Conservation (phyloP, 2,888 invertebrate species). For the Callimorpha dominula region DNA sequence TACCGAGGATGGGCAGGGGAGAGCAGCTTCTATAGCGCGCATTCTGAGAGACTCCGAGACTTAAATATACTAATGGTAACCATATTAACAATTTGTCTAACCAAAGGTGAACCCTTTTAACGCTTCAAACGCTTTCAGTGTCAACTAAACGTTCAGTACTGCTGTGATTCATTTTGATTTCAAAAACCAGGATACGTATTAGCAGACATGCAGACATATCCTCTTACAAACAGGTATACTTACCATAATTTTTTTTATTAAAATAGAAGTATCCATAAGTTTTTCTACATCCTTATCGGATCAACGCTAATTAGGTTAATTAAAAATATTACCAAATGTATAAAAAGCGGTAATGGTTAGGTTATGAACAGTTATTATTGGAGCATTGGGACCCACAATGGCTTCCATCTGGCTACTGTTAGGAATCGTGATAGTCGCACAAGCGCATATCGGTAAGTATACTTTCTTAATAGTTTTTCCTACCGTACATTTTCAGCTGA, state of each 20-base stretch:
- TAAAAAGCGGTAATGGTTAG: constrained; percentile 10
- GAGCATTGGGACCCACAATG: constrained; percentile 31
- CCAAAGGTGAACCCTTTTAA: too few relatives aligned
- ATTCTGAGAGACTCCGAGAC: too few relatives aligned
- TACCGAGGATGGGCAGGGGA: too few relatives aligned
- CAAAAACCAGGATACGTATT: too few relatives aligned
- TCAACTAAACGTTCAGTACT: too few relatives aligned
- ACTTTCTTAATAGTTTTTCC: background rate
- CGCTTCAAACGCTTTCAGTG: too few relatives aligned
- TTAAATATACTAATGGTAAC: too few relatives aligned
- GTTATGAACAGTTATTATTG: constrained; percentile 8
- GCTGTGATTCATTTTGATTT: too few relatives aligned
- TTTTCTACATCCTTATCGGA: constrained; percentile 2
- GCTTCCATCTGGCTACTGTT: constrained; percentile 41
- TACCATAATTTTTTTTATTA: background rate
- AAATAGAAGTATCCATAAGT: constrained; percentile 7
- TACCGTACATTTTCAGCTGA: background rate
- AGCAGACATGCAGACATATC: too few relatives aligned
- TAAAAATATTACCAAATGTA: constrained; percentile 16
- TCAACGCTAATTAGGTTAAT: constrained; percentile 19
- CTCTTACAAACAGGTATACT: too few relatives aligned
- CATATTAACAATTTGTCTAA: too few relatives aligned
- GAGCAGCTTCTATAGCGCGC: too few relatives aligned
- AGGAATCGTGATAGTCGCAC: constrained; percentile 31
- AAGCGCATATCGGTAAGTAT: constrained; percentile 42